These are phyloP conservation scores for Macrochelys suwanniensis DNA, from an alignment of 2,797 vertebrate species.

Conservation along the genomic window DNA sequence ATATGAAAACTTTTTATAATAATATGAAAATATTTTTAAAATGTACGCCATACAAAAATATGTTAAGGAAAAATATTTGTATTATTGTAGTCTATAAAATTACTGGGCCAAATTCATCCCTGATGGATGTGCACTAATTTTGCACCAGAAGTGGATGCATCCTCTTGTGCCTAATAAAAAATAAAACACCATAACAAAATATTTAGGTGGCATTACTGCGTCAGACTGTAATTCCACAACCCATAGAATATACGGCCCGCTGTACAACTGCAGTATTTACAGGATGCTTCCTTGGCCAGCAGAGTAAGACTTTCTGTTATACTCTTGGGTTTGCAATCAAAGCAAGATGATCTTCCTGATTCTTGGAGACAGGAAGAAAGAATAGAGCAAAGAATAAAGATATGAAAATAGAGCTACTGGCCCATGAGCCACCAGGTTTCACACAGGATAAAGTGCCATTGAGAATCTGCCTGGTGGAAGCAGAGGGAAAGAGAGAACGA, in stretches of 20 bases:
- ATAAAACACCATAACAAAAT: slow-evolving; percentile 14
- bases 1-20: slow-evolving; percentile 27
- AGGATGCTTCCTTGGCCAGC: slow-evolving; percentile 56
- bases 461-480: neutral
- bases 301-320: slow-evolving; percentile 71
- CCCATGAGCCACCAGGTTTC: neutral
- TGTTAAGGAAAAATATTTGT: slow-evolving; percentile 23
- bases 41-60: neutral
- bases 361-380: slow-evolving; percentile 26
- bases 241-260: slow-evolving; percentile 47
- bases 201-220: slow-evolving; percentile 63
- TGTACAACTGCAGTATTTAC: slow-evolving; percentile 1
- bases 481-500: neutral
- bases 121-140: neutral
- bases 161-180: neutral
- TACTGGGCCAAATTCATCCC: neutral
- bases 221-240: slow-evolving; percentile 58
- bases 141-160: neutral
- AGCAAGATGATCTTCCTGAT: slow-evolving; percentile 1
- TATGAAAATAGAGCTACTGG: neutral
- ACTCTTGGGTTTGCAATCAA: neutral
- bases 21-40: neutral
- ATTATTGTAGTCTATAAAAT: neutral
- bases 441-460: neutral
- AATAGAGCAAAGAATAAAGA: neutral